These are phyloP conservation scores for Rhegmatorhina hoffmannsi DNA, from an alignment of 2,113 vertebrate species.

Conservation along the genomic window DNA sequence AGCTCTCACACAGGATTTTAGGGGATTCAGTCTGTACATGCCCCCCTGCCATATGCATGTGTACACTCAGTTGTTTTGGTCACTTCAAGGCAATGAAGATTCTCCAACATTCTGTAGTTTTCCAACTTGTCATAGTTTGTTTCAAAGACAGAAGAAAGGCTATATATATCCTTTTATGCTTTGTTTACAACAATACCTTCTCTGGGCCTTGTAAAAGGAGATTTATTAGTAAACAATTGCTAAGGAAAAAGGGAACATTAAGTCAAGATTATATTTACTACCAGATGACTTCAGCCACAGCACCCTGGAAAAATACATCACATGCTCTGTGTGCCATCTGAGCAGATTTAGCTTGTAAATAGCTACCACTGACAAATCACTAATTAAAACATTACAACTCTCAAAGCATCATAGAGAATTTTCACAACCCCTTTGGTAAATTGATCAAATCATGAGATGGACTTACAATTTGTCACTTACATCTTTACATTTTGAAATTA, in stretches of 20 bases:
- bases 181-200: neutral
- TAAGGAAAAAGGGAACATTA: neutral
- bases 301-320: neutral
- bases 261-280: constrained; percentile 10
- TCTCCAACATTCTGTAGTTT: constrained; percentile 2
- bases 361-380: neutral
- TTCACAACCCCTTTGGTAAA: neutral
- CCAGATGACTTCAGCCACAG: neutral
- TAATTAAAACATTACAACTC: constrained; percentile 8
- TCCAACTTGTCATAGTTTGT: neutral
- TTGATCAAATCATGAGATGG: neutral
- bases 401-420: neutral
- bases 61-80: neutral
- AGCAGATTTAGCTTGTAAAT: neutral
- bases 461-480: neutral
- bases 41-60: neutral
- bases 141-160: neutral
- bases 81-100: neutral
- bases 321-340: neutral
- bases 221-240: neutral
- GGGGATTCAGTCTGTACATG: neutral
- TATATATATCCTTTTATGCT: neutral
- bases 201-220: neutral
- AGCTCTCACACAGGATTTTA: neutral
- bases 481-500: neutral